Conservation (phyloP, 2,888 invertebrate species). For the Heliothis peltigera region DNA sequence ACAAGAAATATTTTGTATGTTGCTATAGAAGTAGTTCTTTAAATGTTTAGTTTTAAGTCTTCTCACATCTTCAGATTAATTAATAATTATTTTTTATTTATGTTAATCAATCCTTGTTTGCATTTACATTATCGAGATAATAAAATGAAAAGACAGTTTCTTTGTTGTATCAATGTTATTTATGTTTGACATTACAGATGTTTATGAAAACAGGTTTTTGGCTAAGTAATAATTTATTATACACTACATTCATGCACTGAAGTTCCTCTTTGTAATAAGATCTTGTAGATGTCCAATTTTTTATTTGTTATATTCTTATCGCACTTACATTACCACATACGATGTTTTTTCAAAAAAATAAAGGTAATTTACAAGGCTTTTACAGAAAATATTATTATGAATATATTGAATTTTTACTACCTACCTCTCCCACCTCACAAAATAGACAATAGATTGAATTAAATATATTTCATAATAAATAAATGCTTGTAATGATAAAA, state of each 20-base stretch:
- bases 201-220: background rate
- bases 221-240: background rate
- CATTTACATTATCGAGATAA: constrained; percentile 34
- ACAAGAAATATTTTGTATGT: background rate
- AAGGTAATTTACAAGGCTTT: background rate
- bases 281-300: background rate
- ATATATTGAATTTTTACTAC: background rate
- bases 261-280: background rate
- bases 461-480: constrained; percentile 1
- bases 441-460: constrained; percentile 1
- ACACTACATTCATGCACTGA: background rate
- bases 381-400: background rate
- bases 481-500: background rate
- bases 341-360: background rate
- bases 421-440: constrained; percentile 28
- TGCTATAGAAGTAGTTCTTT: constrained; percentile 7
- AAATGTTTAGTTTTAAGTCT: constrained; percentile 15
- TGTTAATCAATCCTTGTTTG: constrained; percentile 31
- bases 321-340: background rate
- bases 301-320: background rate
- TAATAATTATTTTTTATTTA: constrained; percentile 4
- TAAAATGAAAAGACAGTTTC: constrained; percentile 32
- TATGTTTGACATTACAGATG: background rate
- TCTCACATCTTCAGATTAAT: constrained; percentile 2
- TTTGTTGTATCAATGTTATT: background rate